Conservation (phyloP, 2,113 vertebrate genomes). For the Emydocephalus ijimae region DNA sequence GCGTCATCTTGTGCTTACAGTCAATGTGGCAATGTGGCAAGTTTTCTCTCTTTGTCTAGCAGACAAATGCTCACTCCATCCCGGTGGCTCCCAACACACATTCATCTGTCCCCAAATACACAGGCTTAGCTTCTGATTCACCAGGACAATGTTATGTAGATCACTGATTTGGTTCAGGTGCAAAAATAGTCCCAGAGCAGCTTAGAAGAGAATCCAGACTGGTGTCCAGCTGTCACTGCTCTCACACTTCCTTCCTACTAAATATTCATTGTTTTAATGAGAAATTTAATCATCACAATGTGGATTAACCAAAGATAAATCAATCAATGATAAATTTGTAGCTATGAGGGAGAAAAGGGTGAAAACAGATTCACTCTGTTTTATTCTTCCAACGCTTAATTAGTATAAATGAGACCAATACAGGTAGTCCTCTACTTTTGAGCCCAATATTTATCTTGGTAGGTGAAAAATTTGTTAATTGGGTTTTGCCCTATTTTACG, state of each 20-base stretch:
- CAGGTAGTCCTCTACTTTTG: neutral
- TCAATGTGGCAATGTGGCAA: neutral
- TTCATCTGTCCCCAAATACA: neutral
- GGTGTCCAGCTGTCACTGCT: neutral
- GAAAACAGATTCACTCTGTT: slow-evolving; percentile 12
- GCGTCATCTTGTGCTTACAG: neutral
- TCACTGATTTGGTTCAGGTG: neutral
- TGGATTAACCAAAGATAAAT: slow-evolving; percentile 44
- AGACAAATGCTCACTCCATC: neutral
- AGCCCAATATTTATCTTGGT: neutral
- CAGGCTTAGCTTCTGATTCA: neutral
- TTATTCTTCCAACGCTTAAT: neutral
- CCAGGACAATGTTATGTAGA: neutral
- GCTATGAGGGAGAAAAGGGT: neutral
- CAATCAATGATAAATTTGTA: slow-evolving; percentile 38
- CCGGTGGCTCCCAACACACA: neutral
- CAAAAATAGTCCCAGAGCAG: neutral
- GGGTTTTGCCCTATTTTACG: neutral
- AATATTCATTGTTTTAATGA: slow-evolving; percentile 38
- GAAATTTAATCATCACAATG: slow-evolving; percentile 25
- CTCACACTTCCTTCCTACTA: neutral
- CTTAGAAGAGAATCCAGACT: neutral
- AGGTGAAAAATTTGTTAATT: neutral
- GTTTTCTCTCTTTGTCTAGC: neutral
- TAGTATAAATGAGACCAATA: neutral